A percentile compares a stretch with the other conserved stretches of the same genome.
Conservation (phyloP, 2,113 vertebrate genomes). For the Chaenocephalus aceratus region DNA sequence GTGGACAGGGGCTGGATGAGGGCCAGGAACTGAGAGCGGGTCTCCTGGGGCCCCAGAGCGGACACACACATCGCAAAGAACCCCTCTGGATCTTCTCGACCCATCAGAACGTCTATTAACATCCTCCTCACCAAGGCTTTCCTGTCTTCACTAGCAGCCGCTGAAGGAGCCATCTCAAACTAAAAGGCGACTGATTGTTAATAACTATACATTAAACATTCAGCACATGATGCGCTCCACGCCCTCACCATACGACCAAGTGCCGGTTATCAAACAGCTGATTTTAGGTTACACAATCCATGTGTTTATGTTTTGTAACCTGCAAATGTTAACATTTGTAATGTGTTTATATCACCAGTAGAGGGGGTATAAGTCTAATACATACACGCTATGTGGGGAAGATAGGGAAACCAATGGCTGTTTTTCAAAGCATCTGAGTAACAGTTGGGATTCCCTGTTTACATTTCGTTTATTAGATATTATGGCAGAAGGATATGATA, state of each 20-base stretch:
- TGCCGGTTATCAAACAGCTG: slow-evolving; percentile 63
- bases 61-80: slow-evolving; percentile 77
- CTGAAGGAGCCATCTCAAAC: slow-evolving; percentile 54
- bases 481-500: not conserved
- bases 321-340: slow-evolving; percentile 17
- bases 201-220: no score
- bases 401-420: not conserved
- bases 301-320: slow-evolving; percentile 70
- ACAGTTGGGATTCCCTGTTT: slow-evolving; percentile 48
- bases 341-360: slow-evolving; percentile 44
- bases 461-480: slow-evolving; percentile 27
- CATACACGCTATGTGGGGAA: not conserved
- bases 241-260: not conserved
- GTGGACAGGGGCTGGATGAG: slow-evolving; percentile 69
- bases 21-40: slow-evolving; percentile 61
- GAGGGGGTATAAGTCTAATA: slow-evolving; percentile 50
- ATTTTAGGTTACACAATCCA: slow-evolving; percentile 69
- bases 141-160: not conserved
- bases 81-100: slow-evolving; percentile 73
- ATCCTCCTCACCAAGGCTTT: slow-evolving; percentile 45
- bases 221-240: no score
- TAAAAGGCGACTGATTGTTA: slow-evolving; percentile 17
- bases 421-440: slow-evolving; percentile 8
- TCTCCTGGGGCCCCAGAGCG: slow-evolving; percentile 70
- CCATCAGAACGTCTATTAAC: slow-evolving; percentile 67